A percentile compares a stretch with the other conserved stretches of the same genome.
phyloP scores from a whole-genome alignment of 2,113 vertebrate species.

The Mustela nigripes region DNA sequence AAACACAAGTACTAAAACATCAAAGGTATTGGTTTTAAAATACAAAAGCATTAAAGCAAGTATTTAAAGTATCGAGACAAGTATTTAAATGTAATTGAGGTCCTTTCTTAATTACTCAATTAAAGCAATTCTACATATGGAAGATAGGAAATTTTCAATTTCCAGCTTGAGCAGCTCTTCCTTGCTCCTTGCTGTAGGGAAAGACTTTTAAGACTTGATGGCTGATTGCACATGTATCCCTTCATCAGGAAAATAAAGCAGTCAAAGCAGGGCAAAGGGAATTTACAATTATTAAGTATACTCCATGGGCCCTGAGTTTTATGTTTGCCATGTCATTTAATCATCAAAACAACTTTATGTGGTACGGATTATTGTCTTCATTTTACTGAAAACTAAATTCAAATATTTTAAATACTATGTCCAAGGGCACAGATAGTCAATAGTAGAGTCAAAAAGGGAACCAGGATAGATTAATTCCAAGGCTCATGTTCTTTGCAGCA shows the following conservation, averaged over 20 bases:
- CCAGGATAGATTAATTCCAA: neutral
- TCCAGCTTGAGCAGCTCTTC: constrained; percentile 26
- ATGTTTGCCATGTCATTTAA: neutral
- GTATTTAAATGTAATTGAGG: constrained; percentile 73
- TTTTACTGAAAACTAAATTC: constrained; percentile 52
- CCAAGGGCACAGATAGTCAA: neutral
- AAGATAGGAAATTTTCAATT: constrained; percentile 48
- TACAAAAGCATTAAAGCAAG: constrained; percentile 63
- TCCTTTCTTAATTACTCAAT: constrained; percentile 72
- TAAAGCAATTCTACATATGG: constrained; percentile 42
- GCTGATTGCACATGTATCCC: neutral
- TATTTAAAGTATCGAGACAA: constrained; percentile 61
- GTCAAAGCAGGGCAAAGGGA: neutral
- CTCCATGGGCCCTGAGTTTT: neutral
- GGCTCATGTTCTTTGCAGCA: neutral
- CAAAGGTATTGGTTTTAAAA: constrained; percentile 63
- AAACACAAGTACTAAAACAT: constrained; percentile 42
- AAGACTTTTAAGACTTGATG: constrained; percentile 36
- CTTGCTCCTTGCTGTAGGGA: constrained; percentile 44
- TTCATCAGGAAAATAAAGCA: constrained; percentile 54
- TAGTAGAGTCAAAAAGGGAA: neutral
- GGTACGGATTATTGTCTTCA: neutral
- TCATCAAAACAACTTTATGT: neutral
- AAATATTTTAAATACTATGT: neutral
- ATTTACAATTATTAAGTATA: neutral